These are phyloP conservation scores for Furcula furcula DNA, from an alignment of 2,888 invertebrate species.

Conservation along the genomic window DNA sequence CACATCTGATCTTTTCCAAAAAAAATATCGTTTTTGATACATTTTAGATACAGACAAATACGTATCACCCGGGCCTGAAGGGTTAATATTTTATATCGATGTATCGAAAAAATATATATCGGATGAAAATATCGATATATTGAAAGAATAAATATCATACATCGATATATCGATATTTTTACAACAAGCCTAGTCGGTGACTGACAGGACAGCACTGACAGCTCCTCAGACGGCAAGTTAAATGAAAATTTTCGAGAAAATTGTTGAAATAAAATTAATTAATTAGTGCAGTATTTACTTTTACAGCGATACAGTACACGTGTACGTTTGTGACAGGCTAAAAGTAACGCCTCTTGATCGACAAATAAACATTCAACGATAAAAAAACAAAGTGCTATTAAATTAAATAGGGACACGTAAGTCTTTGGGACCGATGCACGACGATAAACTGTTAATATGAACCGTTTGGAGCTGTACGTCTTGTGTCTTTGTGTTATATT, in stretches of 20 bases:
- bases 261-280: slow-evolving; percentile 6
- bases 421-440: slow-evolving; percentile 38
- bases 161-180: no score
- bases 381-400: slow-evolving; percentile 7
- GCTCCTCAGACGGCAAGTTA: background rate
- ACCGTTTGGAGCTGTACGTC: slow-evolving; percentile 43
- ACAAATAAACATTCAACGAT: slow-evolving; percentile 7
- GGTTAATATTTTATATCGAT: no score
- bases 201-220: background rate
- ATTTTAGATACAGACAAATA: no score
- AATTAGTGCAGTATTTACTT: slow-evolving; percentile 4
- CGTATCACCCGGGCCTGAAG: no score
- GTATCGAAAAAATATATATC: no score
- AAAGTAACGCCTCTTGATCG: slow-evolving; percentile 6
- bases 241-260: slow-evolving; percentile 12
- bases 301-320: slow-evolving; percentile 16
- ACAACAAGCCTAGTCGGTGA: no score
- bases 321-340: slow-evolving; percentile 23
- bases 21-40: no score
- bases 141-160: no score
- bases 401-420: slow-evolving; percentile 61
- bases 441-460: slow-evolving; percentile 43
- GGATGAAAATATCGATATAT: no score
- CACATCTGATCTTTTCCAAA: no score
- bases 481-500: slow-evolving; percentile 53